Evolutionary conservation across 92 coral and sea anemone genomes (phyloP).

Genomic region (Palythoa grandiflora): DNA sequence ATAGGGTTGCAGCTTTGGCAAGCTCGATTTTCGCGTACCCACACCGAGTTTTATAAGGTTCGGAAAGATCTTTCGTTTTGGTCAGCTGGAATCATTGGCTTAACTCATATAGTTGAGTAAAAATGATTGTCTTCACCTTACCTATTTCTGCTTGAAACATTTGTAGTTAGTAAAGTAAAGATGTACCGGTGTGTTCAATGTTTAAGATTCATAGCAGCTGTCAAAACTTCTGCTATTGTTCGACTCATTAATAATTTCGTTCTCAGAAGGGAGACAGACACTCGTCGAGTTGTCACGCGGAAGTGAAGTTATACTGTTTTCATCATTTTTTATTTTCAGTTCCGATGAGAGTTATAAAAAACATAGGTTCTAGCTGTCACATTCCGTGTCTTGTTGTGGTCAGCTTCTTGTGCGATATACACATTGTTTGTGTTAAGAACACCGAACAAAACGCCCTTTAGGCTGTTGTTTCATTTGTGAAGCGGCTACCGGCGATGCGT

Average conservation of each 20-base stretch:
- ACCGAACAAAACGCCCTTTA: too few relatives aligned
- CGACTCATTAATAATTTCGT: background rate
- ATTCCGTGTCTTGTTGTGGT: background rate
- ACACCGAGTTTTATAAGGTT: background rate
- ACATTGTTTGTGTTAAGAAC: too few relatives aligned
- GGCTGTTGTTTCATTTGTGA: background rate
- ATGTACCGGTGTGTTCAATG: background rate
- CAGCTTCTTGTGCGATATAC: too few relatives aligned
- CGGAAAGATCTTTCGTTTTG: background rate
- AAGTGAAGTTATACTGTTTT: slow-evolving; percentile 7
- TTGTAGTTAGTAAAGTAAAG: background rate
- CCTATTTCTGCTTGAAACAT: background rate
- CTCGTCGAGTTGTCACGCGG: background rate
- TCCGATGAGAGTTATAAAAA: background rate
- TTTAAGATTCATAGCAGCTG: background rate
- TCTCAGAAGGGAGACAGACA: background rate
- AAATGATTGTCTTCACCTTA: background rate
- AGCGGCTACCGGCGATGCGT: background rate
- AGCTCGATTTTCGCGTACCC: background rate
- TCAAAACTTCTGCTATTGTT: background rate
- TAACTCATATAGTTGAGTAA: background rate
- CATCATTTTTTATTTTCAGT: background rate
- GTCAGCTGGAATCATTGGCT: background rate
- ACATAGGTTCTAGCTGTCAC: background rate
- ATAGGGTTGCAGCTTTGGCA: background rate